Evolutionary conservation across 2,113 vertebrate species (phyloP), one percentile per base, ranked within the genome.

Genomic region (Anseranas semipalmata): DNA sequence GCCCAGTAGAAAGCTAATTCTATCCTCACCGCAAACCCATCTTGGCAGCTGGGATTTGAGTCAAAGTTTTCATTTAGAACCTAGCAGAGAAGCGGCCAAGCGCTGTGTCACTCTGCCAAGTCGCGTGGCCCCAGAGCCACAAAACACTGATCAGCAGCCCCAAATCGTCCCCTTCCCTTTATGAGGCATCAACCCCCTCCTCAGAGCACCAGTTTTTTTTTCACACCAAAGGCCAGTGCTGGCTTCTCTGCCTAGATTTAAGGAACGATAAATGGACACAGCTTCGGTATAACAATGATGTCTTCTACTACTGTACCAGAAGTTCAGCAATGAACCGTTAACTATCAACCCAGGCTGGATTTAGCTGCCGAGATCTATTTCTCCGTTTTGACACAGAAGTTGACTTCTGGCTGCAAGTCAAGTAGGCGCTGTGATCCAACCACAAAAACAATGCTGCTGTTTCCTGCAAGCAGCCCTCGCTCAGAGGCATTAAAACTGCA

Each of bases 191-290:
- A 53, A 28, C 6, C 13, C 30, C 20, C 8, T 73, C 15, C 59
- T 43, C 43, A 32, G 22, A 60, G 50, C 0, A 0, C 10, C 15
- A 5, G 2, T n/a, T n/a, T 4, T 16, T 16, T 43, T 56, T 56
- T 13, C 7, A 53, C 16, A 60, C 45, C 33, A 11, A 39, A 11
- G 30, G 17, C 7, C 22, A 48, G 46, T 12, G 0, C 6, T 60
- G 39, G n/a, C 25, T 39, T 53, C 46, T 39, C 13, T 53, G 45
- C 21, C n/a, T 37, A 50, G 33, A 33, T 60, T 41, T 63, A 76
- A 28, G 11, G 12, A 32, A 62, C 15, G 9, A 46, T 22, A 65
- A 63, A 85, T 7, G 9, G 15, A 8, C 35, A 43, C 24, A 37
- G 15, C 4, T 55, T 53, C 46, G 39, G 10, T 27, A 39, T 12